Evolutionary conservation across 2,113 vertebrate species (phyloP).

Genomic region (Saguinus midas): DNA sequence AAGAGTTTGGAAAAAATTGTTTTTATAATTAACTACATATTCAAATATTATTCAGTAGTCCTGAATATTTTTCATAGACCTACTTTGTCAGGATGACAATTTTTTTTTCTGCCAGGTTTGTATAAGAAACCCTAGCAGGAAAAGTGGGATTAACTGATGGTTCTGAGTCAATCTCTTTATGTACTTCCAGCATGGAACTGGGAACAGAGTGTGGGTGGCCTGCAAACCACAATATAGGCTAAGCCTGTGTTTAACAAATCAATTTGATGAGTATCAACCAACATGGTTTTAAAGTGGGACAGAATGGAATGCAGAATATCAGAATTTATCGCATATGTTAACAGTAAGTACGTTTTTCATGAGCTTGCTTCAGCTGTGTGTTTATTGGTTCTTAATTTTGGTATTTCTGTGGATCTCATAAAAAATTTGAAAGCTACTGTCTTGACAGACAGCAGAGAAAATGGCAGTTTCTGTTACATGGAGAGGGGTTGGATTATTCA

Average conservation of each 20-base stretch:
- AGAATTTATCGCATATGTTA: background rate
- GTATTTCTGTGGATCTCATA: background rate
- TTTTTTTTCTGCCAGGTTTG: background rate
- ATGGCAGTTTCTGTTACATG: background rate
- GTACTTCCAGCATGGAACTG: background rate
- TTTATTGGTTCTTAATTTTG: conserved; percentile 12
- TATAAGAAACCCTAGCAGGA: conserved; percentile 35
- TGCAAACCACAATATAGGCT: background rate
- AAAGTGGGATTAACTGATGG: conserved; percentile 11
- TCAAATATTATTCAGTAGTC: background rate
- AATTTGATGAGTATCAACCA: background rate
- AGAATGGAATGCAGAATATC: background rate
- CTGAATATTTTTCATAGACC: background rate
- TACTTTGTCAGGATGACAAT: background rate
- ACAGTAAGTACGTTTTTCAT: background rate
- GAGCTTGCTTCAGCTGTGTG: background rate
- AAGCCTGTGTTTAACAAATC: conserved; percentile 36
- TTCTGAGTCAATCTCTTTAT: conserved; percentile 23
- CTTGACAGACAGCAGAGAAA: background rate
- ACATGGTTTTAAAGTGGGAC: background rate
- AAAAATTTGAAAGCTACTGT: background rate
- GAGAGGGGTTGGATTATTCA: background rate
- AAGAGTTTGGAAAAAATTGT: background rate
- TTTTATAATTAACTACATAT: background rate
- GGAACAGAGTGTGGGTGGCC: background rate